Conservation (phyloP, 2,888 invertebrate species). For the Parnassius apollo region DNA sequence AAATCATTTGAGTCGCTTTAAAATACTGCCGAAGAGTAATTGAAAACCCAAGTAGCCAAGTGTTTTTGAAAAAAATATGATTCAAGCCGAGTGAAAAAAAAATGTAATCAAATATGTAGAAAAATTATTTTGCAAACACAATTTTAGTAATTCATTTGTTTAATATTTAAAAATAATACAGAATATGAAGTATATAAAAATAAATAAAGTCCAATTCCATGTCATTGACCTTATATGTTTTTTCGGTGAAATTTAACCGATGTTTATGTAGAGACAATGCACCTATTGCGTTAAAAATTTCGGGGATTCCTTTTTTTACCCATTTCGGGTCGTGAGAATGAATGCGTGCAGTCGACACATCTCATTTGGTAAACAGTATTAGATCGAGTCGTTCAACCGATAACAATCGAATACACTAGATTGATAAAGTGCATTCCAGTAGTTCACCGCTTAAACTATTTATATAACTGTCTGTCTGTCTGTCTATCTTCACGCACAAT, state of each 20-base stretch:
- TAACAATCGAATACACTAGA: constrained; percentile 35
- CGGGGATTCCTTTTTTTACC: constrained; percentile 63
- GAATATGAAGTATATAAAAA: neutral
- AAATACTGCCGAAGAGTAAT: too few species aligned
- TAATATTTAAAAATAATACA: neutral
- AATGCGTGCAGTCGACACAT: constrained; percentile 62
- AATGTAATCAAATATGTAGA: too few species aligned
- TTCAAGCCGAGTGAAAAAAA: too few species aligned
- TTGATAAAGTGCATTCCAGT: too few species aligned
- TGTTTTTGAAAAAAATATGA: too few species aligned
- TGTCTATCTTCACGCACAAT: too few species aligned
- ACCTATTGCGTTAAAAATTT: constrained; percentile 71
- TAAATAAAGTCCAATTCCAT: constrained; percentile 42
- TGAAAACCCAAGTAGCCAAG: too few species aligned
- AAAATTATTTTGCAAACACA: too few species aligned
- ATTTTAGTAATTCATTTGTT: too few species aligned
- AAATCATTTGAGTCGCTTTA: too few species aligned
- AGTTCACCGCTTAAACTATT: too few species aligned
- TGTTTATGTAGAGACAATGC: constrained; percentile 75
- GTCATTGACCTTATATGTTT: constrained; percentile 40
- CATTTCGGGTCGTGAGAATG: constrained; percentile 72
- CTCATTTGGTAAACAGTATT: constrained; percentile 72
- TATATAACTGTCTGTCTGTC: too few species aligned
- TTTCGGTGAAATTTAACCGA: constrained; percentile 62
- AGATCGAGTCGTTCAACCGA: constrained; percentile 52